These are phyloP conservation scores for Vollenhovia emeryi DNA, from an alignment of 1,140 invertebrate species.

Conservation along the genomic window DNA sequence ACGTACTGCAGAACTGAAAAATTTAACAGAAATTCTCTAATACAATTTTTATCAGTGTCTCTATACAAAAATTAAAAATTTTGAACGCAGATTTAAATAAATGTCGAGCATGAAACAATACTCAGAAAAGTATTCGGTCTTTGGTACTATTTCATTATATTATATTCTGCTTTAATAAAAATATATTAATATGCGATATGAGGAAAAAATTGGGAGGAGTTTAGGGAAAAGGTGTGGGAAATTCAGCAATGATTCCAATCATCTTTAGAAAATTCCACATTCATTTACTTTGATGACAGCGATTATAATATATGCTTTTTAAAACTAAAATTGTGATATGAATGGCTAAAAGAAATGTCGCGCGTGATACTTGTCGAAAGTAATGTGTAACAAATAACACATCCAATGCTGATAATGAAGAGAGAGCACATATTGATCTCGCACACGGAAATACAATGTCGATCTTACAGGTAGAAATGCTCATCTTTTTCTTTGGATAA, in stretches of 20 bases:
- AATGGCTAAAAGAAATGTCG: neutral
- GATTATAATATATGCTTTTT: conserved; percentile 5
- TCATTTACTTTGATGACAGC: conserved; percentile 3
- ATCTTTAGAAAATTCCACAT: conserved; percentile 1
- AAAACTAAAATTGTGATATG: neutral
- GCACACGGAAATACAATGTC: neutral
- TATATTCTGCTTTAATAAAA: neutral
- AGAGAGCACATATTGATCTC: neutral
- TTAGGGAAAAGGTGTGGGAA: neutral
- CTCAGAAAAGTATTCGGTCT: neutral
- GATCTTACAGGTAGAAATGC: conserved; percentile 5
- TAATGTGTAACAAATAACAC: neutral
- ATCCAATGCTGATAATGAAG: neutral
- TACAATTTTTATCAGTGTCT: neutral
- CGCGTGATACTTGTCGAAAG: neutral
- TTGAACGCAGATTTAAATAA: neutral
- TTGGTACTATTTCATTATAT: neutral
- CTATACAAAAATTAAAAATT: neutral
- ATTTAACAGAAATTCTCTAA: neutral
- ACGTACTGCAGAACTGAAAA: neutral
- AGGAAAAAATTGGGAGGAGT: neutral
- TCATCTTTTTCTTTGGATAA: neutral
- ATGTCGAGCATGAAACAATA: neutral
- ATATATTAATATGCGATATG: neutral
- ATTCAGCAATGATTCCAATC: neutral